These are phyloP conservation scores for Rhynchonycteris naso DNA, from an alignment of 2,797 vertebrate genomes.

Conservation along the genomic window DNA sequence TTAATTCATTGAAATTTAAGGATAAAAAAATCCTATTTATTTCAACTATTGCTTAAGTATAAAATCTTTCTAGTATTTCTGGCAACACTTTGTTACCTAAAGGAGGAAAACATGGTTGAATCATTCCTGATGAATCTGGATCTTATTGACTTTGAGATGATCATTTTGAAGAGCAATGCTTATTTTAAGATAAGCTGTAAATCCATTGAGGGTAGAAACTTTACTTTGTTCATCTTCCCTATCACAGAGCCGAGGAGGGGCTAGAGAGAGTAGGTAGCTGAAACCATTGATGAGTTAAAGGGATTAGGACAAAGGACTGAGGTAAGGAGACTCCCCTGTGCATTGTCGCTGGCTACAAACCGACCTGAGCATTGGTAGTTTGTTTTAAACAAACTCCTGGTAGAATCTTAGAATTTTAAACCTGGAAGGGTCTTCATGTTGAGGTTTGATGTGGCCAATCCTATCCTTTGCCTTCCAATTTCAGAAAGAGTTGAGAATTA, in stretches of 20 bases:
- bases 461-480: background rate
- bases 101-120: background rate
- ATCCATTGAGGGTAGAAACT: background rate
- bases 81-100: background rate
- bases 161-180: background rate
- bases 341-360: background rate
- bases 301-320: background rate
- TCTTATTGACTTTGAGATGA: background rate
- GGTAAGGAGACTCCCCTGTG: background rate
- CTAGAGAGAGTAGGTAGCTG: background rate
- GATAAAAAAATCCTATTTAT: background rate
- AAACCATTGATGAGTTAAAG: background rate
- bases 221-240: background rate
- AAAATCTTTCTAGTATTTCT: slow-evolving; percentile 15
- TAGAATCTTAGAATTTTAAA: slow-evolving; percentile 9
- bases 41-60: background rate
- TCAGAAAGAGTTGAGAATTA: slow-evolving; percentile 35
- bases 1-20: background rate
- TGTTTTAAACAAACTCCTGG: background rate
- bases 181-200: background rate
- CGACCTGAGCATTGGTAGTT: background rate
- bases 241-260: background rate
- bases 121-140: background rate
- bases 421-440: background rate
- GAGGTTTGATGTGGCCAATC: background rate